phyloP scores from a whole-genome alignment of 1,140 invertebrate species.

The Cydia strobilella region DNA sequence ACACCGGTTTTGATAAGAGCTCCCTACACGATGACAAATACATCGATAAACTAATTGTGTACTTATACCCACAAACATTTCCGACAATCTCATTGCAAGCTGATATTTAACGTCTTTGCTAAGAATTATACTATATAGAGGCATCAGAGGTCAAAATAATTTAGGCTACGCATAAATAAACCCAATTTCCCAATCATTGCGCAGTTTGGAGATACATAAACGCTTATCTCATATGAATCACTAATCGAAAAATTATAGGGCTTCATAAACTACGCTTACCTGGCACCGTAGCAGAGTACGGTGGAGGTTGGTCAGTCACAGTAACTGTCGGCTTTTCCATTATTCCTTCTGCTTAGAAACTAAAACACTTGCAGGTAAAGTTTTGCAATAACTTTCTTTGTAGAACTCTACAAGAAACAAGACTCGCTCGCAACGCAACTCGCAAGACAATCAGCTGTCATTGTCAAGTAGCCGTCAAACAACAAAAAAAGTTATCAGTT shows the following conservation, averaged over 20 bases:
- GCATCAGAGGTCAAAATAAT: background rate
- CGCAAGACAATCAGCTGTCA: constrained; percentile 37
- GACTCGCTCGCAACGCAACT: background rate
- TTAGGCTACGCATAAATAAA: background rate
- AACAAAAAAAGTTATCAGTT: background rate
- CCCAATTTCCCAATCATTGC: constrained; percentile 6
- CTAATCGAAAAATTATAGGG: constrained; percentile 36
- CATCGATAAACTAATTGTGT: background rate
- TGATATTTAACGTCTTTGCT: background rate
- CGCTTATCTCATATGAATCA: constrained; percentile 54
- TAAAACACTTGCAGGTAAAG: constrained; percentile 32
- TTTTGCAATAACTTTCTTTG: constrained; percentile 28
- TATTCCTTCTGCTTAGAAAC: constrained; percentile 34
- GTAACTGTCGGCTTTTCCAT: constrained; percentile 69
- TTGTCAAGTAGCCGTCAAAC: constrained; percentile 34
- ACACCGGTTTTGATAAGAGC: constrained; percentile 20
- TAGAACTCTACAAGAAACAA: background rate
- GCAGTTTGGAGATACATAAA: constrained; percentile 19
- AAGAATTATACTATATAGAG: background rate
- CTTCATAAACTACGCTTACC: constrained; percentile 50
- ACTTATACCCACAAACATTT: background rate
- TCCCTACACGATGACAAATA: constrained; percentile 4
- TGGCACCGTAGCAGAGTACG: constrained; percentile 60
- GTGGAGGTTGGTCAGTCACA: constrained; percentile 65
- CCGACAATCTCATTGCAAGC: background rate